Base-by-base conservation (phyloP, 2,797 vertebrate species). In the Neomorphus geoffroyi region DNA sequence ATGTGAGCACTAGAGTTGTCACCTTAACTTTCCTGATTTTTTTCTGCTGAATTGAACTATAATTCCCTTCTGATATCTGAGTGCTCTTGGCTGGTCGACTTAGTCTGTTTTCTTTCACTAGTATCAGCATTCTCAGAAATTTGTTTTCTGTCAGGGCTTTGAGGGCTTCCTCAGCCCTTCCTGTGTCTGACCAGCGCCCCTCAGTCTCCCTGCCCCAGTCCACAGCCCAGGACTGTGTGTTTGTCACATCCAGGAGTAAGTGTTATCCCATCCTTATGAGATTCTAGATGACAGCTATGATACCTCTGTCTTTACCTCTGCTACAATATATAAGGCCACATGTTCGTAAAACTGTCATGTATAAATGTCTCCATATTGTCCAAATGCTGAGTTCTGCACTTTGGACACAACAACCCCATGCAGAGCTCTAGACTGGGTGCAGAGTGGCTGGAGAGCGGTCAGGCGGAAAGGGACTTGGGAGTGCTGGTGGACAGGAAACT, bases 221-320 rank as follows among this genome's bases (percentile, higher is more conserved):
- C 17, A 58, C 3, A 3, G 10, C 19, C 26, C 56, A 53, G 26
- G 14, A n/a, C 1, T 51, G 5, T 0, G 0, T 8, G 3, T 18
- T 73, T 80, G 11, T 78, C 18, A 54, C 8, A 30, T 10, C 4
- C 30, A 30, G 23, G 11, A 4, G 3, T 22, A 22, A 22, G 46
- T 70, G 21, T 16, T 10, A 70, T 73, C 5, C 12, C 17, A 33
- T 41, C 21, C 16, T 23, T 46, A 0, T 32, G 45, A 32, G 9
- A 66, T 56, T 51, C 28, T 51, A 58, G 24, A 11, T 21, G 69
- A 6, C 7, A 57, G 12, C 41, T 37, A 39, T 10, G 37, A 35
- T 26, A 5, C 8, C 10, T 46, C 26, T 82, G 8, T 32, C 43
- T 91, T 64, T 61, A 11, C 27, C 48, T 88, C 16, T 88, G 35